Evolutionary conservation across 2,888 invertebrate species (phyloP).

Genomic region (Protula sp.): DNA sequence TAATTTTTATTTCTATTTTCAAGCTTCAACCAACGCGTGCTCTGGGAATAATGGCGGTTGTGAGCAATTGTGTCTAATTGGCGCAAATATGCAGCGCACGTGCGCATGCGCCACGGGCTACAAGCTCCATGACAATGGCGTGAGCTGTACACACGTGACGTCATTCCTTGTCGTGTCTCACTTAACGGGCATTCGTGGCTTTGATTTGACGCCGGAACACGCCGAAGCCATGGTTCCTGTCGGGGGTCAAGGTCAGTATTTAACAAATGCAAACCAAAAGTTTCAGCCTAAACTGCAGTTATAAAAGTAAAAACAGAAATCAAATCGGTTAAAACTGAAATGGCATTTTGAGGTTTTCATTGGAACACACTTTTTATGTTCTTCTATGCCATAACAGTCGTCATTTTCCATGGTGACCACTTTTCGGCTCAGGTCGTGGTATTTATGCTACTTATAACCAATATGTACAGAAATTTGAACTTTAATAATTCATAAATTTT

Average conservation of each 20-base stretch:
- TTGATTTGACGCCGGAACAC: slow-evolving; percentile 70
- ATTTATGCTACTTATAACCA: no score
- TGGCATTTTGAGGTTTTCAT: no score
- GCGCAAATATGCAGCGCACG: slow-evolving; percentile 59
- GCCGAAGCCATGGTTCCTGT: slow-evolving; percentile 87
- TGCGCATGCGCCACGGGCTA: slow-evolving; percentile 92
- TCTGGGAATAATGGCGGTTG: slow-evolving; percentile 78
- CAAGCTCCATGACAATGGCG: slow-evolving; percentile 69
- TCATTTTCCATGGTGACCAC: no score
- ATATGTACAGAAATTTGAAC: no score
- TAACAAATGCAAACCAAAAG: no score
- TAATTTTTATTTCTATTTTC: not conserved
- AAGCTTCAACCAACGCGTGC: slow-evolving; percentile 60
- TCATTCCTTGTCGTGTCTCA: slow-evolving; percentile 91
- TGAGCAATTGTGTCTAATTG: slow-evolving; percentile 88
- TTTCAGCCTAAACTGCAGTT: no score
- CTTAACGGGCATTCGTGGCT: slow-evolving; percentile 79
- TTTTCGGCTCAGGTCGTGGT: no score
- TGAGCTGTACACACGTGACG: slow-evolving; percentile 58
- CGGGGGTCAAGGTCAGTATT: not conserved
- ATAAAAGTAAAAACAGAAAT: no score
- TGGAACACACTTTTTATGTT: no score
- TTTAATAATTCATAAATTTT: no score
- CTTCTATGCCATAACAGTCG: no score
- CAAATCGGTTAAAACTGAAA: no score